These are phyloP conservation scores for Malacoctenus gilli DNA, from an alignment of 2,797 vertebrate species.

Conservation along the genomic window DNA sequence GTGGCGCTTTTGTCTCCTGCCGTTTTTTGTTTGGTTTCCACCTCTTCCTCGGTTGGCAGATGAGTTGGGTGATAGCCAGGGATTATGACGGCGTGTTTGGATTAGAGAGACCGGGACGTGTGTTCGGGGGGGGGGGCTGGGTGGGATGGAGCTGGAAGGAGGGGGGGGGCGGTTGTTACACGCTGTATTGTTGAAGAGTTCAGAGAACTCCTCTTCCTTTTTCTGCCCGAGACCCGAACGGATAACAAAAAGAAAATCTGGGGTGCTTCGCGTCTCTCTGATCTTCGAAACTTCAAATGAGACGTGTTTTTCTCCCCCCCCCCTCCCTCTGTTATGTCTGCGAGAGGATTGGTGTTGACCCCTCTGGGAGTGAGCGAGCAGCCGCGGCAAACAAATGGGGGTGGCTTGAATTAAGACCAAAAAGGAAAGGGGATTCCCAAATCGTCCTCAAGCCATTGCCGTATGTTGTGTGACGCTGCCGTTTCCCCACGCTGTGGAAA, in stretches of 20 bases:
- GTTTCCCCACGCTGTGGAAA: conserved; percentile 3
- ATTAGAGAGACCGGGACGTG: conserved; percentile 63
- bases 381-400: conserved; percentile 45
- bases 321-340: conserved; percentile 71
- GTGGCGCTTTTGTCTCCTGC: conserved; percentile 74
- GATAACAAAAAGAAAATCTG: conserved; percentile 58
- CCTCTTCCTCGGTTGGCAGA: conserved; percentile 72
- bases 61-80: conserved; percentile 68
- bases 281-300: conserved; percentile 71
- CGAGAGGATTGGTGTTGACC: conserved; percentile 47
- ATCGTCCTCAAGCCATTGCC: conserved; percentile 14
- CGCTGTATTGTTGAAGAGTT: conserved; percentile 62
- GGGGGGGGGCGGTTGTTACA: conserved; percentile 20
- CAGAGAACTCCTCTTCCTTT: conserved; percentile 45
- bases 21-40: conserved; percentile 76
- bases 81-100: conserved; percentile 79
- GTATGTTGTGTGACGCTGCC: conserved; percentile 15
- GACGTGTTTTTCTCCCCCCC: conserved; percentile 40
- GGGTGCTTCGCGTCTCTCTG: conserved; percentile 55
- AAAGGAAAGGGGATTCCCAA: conserved; percentile 60
- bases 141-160: neutral
- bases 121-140: conserved; percentile 51
- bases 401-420: conserved; percentile 32
- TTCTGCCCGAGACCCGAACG: conserved; percentile 33
- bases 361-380: conserved; percentile 43